Base-by-base conservation (phyloP, 1,140 invertebrate genomes). In the Bradysia coprophila region DNA sequence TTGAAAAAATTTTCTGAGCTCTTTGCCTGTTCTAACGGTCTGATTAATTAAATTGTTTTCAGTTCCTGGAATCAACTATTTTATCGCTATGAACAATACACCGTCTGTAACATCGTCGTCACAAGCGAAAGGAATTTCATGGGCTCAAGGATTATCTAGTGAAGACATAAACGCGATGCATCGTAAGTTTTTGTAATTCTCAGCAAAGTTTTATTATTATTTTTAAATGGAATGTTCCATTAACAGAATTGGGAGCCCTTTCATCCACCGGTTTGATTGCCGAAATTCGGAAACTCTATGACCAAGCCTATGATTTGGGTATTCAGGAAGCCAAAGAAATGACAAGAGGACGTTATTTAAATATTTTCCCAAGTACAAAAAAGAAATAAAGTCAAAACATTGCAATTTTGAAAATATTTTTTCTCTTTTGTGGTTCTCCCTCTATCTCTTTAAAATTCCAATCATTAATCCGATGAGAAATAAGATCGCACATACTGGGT, bases 301-400 rank as follows among this genome's bases (percentile, higher is more conserved):
- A 95, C 55, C 66, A 86, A 38, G 89, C 91, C 5, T 96, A 94
- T 63, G 86, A 92, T 56, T 64, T 97, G 18, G 91, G 90, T 6
- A 61, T 91, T 11, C 88, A 93, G 56, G 91, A 97, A 70, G 78
- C 89, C 1, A 90, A 91, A 58, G 92, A 96, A 70, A 91, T 95
- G 83, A 94, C 90, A 0, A 67, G 90, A 49, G 91, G 90, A 28
- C 93, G 92, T 66, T 90, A 92, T 61, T 68, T 96, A 33, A 89
- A 91, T 64, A 86, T 95, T 53, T 83, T 83, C 51, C 10, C 36
- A 19, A 16, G 21, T 28, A 6, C 24, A 13, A 28, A 28, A 28
- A 28, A 28, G 24, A 28, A 28, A 13, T 28, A 13, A 28, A n/a
- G n/a, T n/a, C n/a, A n/a, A n/a, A n/a, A n/a, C n/a, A n/a, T n/a